Evolutionary conservation across 2,888 invertebrate genomes (phyloP), one percentile per base, ranked within the genome.

Genomic region (Colostygia pectinataria): DNA sequence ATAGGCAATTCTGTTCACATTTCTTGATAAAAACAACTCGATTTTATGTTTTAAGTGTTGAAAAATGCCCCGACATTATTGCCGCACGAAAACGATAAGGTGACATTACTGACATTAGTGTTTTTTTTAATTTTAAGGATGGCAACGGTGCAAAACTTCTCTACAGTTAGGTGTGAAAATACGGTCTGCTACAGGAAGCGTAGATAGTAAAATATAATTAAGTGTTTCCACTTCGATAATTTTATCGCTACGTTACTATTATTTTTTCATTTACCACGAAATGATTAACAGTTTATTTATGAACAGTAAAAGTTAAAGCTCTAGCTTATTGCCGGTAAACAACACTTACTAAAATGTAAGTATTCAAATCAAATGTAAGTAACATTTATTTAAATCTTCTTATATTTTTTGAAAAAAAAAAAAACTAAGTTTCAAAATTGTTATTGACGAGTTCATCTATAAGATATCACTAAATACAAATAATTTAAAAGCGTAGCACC

Each of bases 31-130:
- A 77, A 74, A 72, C 65, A 68, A 70, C 71, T 80, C 77, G 78
- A 81, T 82, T 80, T 82, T 81, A 80, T 79, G 81, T 80, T 79
- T 76, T 71, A 78, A 80, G 76, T 76, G 80, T 82, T 78, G 72
- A 80, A 80, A 82, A 83, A 82, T 73, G 76, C 67, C 58, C 63
- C 66, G 59, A 71, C 74, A 73, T 78, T 76, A 74, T 71, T 72
- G 68, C 64, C 61, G 63, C 66, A 65, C 60, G 63, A 68, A 66
- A 63, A 65, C 65, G 84, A 84, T 83, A 84, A 82, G 71, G 65
- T 61, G 69, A 65, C 59, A 66, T 42, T 45, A 42, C 38, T 25
- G 46, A 66, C 66, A 66, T 70, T 68, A 64, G 68, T 61, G 59
- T 65, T 58, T 67, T 67, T 72, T 71, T 67, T 68, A 70, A 71